Evolutionary conservation across 2,113 vertebrate species (phyloP), one percentile per base, ranked within the genome.

Genomic region (Desmodus rotundus): DNA sequence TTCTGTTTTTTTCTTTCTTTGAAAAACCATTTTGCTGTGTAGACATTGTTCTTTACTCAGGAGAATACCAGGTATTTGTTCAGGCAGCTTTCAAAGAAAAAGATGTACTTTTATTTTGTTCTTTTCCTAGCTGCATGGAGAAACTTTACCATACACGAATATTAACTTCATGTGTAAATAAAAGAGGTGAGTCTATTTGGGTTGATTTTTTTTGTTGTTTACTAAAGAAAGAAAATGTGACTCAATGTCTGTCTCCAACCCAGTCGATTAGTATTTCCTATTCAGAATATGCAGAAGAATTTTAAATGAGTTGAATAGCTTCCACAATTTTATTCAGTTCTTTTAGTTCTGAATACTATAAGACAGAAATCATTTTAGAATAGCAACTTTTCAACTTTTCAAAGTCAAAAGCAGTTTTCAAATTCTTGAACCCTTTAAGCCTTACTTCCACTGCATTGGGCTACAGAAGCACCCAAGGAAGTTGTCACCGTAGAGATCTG

Each of bases 281-380:
- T 89, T 83, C 36, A 88, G n/a, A 94, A 91, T 95, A 33, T 56
- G 73, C 16, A 73, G 13, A 93, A 61, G 22, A n/a, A 28, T 72
- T 14, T 73, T 68, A 93, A 92, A 8, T n/a, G 61, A 76, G 1
- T 83, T 86, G 61, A 96, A 80, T 33, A 95, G 28, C 87, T 96
- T 72, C 14, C 0, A 95, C 6, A 11, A 70, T 47, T 91, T 87
- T 94, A 76, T 72, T 93, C 33, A 65, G 24, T 81, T 84, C 13
- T 86, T 28, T 92, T 72, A 74, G 28, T 15, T 68, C 45, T 77
- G 87, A 89, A 86, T 72, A 45, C 22, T 26, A 52, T 80, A 56
- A 89, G n/a, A 83, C 13, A 92, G 31, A 95, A 92, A 91, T 92
- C 16, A 82, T 76, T 96, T 94, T 63, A 76, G 61, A 94, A 84